These are phyloP conservation scores for Gonioctena quinquepunctata DNA, from an alignment of 1,140 invertebrate genomes.

Conservation along the genomic window DNA sequence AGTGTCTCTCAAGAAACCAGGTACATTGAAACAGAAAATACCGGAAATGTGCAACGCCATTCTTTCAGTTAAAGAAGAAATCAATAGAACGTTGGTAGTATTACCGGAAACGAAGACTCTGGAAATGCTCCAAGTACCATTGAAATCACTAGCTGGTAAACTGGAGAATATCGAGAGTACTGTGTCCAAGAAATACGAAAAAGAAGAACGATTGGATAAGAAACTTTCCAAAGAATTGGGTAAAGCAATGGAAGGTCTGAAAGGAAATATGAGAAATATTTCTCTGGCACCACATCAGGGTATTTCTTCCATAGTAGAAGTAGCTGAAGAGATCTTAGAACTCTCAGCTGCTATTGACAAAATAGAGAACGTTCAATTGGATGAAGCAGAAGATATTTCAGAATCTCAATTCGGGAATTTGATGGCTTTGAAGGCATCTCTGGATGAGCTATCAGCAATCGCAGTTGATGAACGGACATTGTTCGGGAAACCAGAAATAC, in stretches of 20 bases:
- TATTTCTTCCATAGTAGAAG: neutral
- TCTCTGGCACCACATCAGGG: neutral
- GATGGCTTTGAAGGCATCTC: too few species aligned
- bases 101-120: slow-evolving; percentile 6
- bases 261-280: neutral
- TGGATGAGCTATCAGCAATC: too few species aligned
- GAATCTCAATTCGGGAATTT: too few species aligned
- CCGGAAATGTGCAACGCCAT: slow-evolving; percentile 18
- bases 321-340: neutral
- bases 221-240: too few species aligned
- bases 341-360: neutral
- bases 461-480: too few species aligned
- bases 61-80: slow-evolving; percentile 20
- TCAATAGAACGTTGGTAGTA: slow-evolving; percentile 15
- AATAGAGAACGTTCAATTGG: neutral
- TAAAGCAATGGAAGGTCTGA: slow-evolving; percentile 9
- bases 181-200: neutral
- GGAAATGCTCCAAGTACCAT: slow-evolving; percentile 9
- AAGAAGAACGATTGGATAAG: neutral
- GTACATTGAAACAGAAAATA: slow-evolving; percentile 7
- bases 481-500: too few species aligned
- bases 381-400: neutral
- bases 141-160: slow-evolving; percentile 14
- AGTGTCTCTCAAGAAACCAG: slow-evolving; percentile 1
- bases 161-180: neutral